Evolutionary conservation across 37 sponge, comb jelly and placozoan species (phyloP).

Genomic region (Ianthella basta): DNA sequence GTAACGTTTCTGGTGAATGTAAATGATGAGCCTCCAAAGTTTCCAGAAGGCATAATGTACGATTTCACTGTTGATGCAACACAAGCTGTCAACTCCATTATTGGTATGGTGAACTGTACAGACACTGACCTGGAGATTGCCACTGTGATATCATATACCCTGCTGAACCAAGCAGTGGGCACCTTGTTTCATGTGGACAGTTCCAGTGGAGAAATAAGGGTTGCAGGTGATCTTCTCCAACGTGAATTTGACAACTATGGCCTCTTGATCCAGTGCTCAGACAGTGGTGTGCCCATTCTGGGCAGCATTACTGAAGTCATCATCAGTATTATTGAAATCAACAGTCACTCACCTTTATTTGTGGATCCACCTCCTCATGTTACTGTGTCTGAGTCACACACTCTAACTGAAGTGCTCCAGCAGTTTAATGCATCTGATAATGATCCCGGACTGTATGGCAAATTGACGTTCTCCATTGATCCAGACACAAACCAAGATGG

Average conservation of each 20-base stretch:
- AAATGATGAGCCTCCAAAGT: constrained; percentile 72
- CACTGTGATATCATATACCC: constrained; percentile 47
- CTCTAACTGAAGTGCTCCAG: background rate
- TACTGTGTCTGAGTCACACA: background rate
- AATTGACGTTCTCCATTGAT: constrained; percentile 56
- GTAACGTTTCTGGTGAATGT: constrained; percentile 52
- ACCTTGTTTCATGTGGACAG: constrained; percentile 41
- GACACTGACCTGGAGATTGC: constrained; percentile 62
- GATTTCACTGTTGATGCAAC: constrained; percentile 41
- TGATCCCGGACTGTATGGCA: constrained; percentile 65
- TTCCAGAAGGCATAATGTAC: constrained; percentile 23
- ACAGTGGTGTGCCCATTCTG: constrained; percentile 35
- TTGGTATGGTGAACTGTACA: constrained; percentile 53
- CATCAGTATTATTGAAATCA: background rate
- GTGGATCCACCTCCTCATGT: background rate
- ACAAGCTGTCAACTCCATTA: background rate
- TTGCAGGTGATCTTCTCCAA: constrained; percentile 23
- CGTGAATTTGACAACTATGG: constrained; percentile 42
- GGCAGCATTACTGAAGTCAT: background rate
- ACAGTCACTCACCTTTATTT: background rate
- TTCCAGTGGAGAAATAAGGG: constrained; percentile 35
- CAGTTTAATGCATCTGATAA: constrained; percentile 52
- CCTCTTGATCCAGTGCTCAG: constrained; percentile 39
- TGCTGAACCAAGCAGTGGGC: background rate
- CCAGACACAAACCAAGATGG: background rate